Percentiles rank a stretch among this genome's conserved stretches.
These are phyloP conservation scores for Apomyelois bistriatella DNA, from an alignment of 2,888 invertebrate species.

Conservation along the genomic window DNA sequence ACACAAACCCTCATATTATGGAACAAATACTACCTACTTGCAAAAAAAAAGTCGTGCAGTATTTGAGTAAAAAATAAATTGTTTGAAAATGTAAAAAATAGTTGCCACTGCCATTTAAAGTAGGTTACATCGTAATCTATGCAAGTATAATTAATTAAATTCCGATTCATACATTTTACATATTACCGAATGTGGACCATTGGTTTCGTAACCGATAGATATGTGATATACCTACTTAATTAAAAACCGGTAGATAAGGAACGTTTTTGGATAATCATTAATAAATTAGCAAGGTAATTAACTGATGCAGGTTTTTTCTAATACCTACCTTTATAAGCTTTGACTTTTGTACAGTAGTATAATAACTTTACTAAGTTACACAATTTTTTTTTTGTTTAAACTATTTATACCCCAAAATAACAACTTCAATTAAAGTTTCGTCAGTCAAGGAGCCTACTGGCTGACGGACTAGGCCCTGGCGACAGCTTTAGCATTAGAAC, in stretches of 20 bases:
- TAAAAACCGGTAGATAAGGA: background rate
- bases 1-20: too few species aligned
- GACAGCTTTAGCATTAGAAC: too few species aligned
- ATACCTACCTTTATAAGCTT: background rate
- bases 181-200: background rate
- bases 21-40: too few species aligned
- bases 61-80: background rate
- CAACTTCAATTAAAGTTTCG: too few species aligned
- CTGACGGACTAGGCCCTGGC: too few species aligned
- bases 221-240: background rate
- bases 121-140: background rate
- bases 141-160: constrained; percentile 9
- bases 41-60: too few species aligned
- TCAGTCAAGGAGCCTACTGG: too few species aligned
- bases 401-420: too few species aligned
- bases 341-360: too few species aligned
- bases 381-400: too few species aligned
- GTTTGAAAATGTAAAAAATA: background rate
- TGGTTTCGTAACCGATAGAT: background rate
- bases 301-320: background rate
- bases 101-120: background rate
- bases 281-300: background rate
- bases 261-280: background rate
- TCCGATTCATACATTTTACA: constrained; percentile 6
- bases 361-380: too few species aligned